Evolutionary conservation across 2,797 vertebrate genomes (phyloP), one percentile per base, ranked within the genome.

Genomic region (Neoniphon sammara): DNA sequence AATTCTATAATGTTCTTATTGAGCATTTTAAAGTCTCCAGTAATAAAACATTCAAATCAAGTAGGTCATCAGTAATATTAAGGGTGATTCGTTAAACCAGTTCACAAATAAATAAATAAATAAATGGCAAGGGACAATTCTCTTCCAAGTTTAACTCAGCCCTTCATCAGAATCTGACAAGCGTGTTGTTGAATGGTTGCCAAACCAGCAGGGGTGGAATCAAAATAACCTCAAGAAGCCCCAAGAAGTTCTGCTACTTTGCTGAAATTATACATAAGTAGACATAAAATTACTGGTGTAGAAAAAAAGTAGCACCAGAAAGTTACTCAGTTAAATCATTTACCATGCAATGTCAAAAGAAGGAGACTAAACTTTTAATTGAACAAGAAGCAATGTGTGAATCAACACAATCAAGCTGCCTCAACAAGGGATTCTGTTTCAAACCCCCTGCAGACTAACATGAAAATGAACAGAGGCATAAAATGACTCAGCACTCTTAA

Each of bases 1-100:
- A n/a, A n/a, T n/a, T n/a, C n/a, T n/a, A n/a, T n/a, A n/a, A n/a
- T n/a, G 72, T 60, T 81, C 75, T 63, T 72, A 71, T 53, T 67
- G 68, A 84, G 64, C 2, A 15, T 80, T 85, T 79, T 80, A 68
- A 74, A 81, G 82, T 70, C 46, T 69, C 74, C 46, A 65, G 80
- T 75, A 81, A 84, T 84, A 69, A 72, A 70, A 60, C 73, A 84
- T 81, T 82, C 53, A 83, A 66, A 87, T 73, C 70, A 88, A 73
- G 8, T 66, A 8, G 42, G 62, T 65, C 61, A 65, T 84, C 80
- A 88, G 69, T 82, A 70, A 82, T 70, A 68, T 72, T 81, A 77
- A 78, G 74, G 79, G 71, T 44, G 30, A 87, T 80, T 62, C 69
- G 66, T 9, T 79, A 81, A 83, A 81, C 74, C 67, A 20, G 5